These are phyloP conservation scores for Diabrotica virgifera DNA, from an alignment of 1,140 invertebrate species.

Conservation along the genomic window DNA sequence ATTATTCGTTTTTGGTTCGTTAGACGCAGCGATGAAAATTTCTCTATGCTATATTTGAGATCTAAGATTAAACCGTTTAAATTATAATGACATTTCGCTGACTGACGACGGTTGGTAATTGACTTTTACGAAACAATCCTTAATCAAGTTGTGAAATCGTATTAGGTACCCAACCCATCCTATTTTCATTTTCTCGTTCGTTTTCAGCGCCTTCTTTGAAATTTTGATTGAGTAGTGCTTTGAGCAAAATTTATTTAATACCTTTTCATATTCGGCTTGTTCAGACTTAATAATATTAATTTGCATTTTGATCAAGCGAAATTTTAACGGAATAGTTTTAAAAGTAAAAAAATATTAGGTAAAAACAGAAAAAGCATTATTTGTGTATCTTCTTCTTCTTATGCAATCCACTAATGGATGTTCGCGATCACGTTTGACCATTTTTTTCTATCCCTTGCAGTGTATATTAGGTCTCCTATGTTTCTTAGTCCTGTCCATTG, in stretches of 20 bases:
- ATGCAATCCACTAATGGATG: too few species aligned
- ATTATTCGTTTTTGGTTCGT: neutral
- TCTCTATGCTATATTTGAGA: conserved; percentile 1
- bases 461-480: too few species aligned
- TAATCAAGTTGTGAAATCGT: neutral
- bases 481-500: too few species aligned
- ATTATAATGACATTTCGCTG: conserved; percentile 2
- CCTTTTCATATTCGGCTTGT: neutral
- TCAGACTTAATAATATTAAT: neutral
- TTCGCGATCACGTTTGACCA: too few species aligned
- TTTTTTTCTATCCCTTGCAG: too few species aligned
- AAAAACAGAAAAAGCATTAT: too few species aligned
- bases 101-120: neutral
- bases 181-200: conserved; percentile 1
- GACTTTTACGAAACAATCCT: conserved; percentile 1
- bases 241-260: neutral
- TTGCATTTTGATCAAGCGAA: neutral
- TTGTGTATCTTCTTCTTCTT: too few species aligned
- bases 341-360: too few species aligned
- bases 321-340: too few species aligned
- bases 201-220: neutral
- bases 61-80: conserved; percentile 1
- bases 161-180: conserved; percentile 1
- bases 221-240: neutral
- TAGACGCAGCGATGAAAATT: neutral